phyloP scores from a whole-genome alignment of 2,888 invertebrate species.

The Nasonia oneida region DNA sequence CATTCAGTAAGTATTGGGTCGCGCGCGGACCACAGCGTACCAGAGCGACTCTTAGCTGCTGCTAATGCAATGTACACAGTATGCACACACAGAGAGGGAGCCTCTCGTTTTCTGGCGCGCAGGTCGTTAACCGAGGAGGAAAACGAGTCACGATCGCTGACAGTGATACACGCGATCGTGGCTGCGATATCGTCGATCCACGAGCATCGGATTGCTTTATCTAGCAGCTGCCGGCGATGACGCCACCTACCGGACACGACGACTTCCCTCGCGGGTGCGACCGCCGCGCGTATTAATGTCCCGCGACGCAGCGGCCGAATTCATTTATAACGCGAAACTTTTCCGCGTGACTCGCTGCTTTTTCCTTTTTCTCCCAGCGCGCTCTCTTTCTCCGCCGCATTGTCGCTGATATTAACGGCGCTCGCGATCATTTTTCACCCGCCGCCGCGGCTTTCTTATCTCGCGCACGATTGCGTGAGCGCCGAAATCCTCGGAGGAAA shows the following conservation, averaged over 20 bases:
- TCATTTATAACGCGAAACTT: slow-evolving; percentile 46
- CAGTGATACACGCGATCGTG: slow-evolving; percentile 64
- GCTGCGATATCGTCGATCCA: slow-evolving; percentile 60
- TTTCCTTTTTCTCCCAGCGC: not conserved
- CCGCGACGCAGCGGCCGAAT: not conserved
- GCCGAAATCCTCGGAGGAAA: not conserved
- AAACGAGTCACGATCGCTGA: slow-evolving; percentile 64
- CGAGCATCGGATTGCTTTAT: slow-evolving; percentile 56
- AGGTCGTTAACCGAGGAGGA: slow-evolving; percentile 60
- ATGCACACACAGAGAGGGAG: not conserved
- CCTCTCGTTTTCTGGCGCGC: not conserved
- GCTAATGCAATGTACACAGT: not conserved
- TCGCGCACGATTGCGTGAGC: not conserved
- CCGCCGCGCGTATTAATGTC: slow-evolving; percentile 36
- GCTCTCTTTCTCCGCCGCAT: not conserved
- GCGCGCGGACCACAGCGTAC: not conserved
- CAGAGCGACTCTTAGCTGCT: too few species aligned
- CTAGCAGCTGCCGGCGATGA: slow-evolving; percentile 39
- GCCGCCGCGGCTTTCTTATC: not conserved
- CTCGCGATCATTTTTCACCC: slow-evolving; percentile 9
- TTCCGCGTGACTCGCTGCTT: slow-evolving; percentile 40
- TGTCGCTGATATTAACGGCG: not conserved
- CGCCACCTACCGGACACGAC: slow-evolving; percentile 50
- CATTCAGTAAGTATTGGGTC: slow-evolving; percentile 57
- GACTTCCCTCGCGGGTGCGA: slow-evolving; percentile 5